Base-by-base conservation (phyloP, 2,888 invertebrate species). In the Dorcus hopei region DNA sequence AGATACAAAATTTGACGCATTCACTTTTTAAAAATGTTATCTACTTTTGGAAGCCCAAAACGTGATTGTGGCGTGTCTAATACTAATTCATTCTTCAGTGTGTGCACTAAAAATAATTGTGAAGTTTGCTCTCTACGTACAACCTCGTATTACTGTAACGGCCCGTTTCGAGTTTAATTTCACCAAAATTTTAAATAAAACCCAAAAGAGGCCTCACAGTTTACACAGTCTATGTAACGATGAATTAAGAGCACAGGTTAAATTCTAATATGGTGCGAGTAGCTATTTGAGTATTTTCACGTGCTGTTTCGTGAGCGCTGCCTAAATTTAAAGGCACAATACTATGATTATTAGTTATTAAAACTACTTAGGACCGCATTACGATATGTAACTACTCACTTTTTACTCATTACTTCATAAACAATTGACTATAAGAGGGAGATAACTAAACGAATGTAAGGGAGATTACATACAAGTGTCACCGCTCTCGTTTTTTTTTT, bases 11-110 rank as follows among this genome's bases (percentile, higher is more conserved):
- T 51, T 16, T n/a, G 6, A 49, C 9, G 49, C 38, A 6, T 16
- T 33, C n/a, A 8, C 23, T 40, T 53, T 40, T 49, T 54, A 50
- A 65, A 62, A 63, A 33, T 7, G 65, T 64, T 58, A 61, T 64
- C 67, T 69, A 68, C 62, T 56, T 64, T 65, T 70, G 74, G 74
- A 74, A 74, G 74, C 74, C 74, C 74, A 68, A 71, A 72, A 70
- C 63, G 72, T 73, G 73, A 72, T 72, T 72, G 69, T 69, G 69
- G 70, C 70, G 68, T 68, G 26, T 33, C 26, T 33, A 33, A 33
- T 33, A 33, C 26, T 33, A 33, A 33, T 33, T 33, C 6, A 5
- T 33, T 33, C 45, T 19, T 14, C 23, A n/a, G 45, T 19, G 45
- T 9, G 16, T 19, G 16, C 9, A 45, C 16, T 16, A 16, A 45